phyloP scores from a whole-genome alignment of 2,797 vertebrate genomes.

The Pseudochirops cupreus region DNA sequence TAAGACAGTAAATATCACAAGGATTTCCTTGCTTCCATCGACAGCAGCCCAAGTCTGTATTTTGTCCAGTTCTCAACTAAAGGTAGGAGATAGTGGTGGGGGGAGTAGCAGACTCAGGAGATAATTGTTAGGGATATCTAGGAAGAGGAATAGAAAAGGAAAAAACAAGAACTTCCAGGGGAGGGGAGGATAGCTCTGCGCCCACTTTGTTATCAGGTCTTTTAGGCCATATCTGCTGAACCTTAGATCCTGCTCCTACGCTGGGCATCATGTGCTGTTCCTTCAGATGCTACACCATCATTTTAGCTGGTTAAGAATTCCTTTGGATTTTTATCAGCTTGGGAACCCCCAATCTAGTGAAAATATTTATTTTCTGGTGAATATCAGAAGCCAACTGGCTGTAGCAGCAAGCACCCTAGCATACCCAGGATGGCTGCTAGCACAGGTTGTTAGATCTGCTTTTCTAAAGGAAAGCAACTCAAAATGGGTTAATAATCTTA shows the following conservation, averaged over 20 bases:
- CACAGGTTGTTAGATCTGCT: too few relatives aligned
- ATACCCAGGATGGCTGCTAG: too few relatives aligned
- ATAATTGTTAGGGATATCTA: neutral
- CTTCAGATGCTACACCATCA: neutral
- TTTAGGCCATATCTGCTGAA: neutral
- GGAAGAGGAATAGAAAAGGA: neutral
- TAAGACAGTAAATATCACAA: neutral
- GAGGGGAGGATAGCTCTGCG: neutral
- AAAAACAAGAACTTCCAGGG: neutral
- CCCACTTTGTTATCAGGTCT: accelerated
- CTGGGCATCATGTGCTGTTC: neutral
- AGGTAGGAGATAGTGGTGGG: neutral
- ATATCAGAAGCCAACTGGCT: conserved; percentile 28
- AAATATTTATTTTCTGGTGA: neutral
- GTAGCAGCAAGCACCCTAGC: too few relatives aligned
- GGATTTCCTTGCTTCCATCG: neutral
- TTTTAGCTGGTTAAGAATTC: neutral
- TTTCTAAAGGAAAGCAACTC: too few relatives aligned
- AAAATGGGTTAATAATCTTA: too few relatives aligned
- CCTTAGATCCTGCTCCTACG: neutral
- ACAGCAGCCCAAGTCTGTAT: neutral
- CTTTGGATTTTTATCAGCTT: conserved; percentile 56
- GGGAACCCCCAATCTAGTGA: conserved; percentile 7
- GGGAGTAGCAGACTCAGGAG: neutral
- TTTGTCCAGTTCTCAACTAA: neutral